A percentile compares a stretch with the other conserved stretches of the same genome.
Conservation (phyloP, 2,797 vertebrate species). For the Rhincodon typus region DNA sequence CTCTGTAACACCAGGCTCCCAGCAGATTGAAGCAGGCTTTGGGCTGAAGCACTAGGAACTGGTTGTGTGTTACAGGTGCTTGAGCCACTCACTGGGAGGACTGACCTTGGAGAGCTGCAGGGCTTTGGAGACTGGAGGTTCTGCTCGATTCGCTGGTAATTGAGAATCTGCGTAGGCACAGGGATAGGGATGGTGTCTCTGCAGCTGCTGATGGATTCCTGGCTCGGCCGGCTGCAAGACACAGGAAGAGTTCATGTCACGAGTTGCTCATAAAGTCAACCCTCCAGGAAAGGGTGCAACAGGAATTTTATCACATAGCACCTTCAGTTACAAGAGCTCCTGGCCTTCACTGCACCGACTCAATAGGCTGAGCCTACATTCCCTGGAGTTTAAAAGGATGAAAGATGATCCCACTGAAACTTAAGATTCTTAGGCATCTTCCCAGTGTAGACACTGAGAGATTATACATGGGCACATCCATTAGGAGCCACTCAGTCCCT, state of each 20-base stretch:
- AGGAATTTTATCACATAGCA: not conserved
- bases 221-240: constrained; percentile 55
- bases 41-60: not conserved
- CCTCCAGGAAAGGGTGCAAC: not conserved
- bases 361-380: not conserved
- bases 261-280: not conserved
- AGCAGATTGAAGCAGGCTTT: not conserved
- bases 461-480: no score
- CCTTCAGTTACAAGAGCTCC: not conserved
- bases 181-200: constrained; percentile 81
- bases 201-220: constrained; percentile 58
- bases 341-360: not conserved
- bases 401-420: not conserved
- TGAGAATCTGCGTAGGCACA: constrained; percentile 85
- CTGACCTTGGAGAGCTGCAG: constrained; percentile 64
- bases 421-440: not conserved
- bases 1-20: not conserved
- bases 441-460: not conserved
- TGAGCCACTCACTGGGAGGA: not conserved
- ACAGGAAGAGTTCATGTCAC: not conserved
- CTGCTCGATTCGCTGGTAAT: constrained; percentile 86
- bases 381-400: not conserved
- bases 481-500: no score
- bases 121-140: constrained; percentile 73
- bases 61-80: not conserved